Conservation (phyloP, 1,140 invertebrate genomes). For the Temnothorax nylanderi region DNA sequence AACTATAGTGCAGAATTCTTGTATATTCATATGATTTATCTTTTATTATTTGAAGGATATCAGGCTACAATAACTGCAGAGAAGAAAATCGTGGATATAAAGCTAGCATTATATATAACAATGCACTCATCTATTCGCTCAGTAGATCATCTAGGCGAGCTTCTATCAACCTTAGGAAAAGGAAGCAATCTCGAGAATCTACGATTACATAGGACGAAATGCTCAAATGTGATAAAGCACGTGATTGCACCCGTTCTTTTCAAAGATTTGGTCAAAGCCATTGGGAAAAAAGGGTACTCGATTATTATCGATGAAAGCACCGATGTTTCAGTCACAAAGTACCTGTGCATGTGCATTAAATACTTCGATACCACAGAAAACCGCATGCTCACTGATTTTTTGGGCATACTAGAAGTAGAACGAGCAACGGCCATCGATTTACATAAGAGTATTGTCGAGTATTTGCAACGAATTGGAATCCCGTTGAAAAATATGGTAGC, state of each 20-base stretch:
- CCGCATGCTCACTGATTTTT: not conserved
- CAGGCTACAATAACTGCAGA: not conserved
- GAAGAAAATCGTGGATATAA: not conserved
- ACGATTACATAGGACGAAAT: not conserved
- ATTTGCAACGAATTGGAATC: not conserved
- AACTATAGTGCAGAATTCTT: too few species aligned
- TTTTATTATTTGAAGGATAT: not conserved
- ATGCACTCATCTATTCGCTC: not conserved
- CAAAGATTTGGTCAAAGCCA: not conserved
- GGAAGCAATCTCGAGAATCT: not conserved
- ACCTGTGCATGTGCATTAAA: not conserved
- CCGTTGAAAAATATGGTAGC: not conserved
- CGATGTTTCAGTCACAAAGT: not conserved
- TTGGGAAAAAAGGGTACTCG: not conserved
- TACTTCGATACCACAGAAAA: not conserved
- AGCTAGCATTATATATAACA: not conserved
- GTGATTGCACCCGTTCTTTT: not conserved
- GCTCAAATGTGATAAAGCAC: not conserved
- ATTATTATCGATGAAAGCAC: not conserved
- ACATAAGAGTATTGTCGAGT: not conserved
- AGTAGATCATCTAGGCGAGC: not conserved
- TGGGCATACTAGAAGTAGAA: not conserved
- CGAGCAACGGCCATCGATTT: not conserved
- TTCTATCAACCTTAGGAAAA: not conserved
- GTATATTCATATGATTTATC: too few species aligned